A percentile compares a stretch with the other conserved stretches of the same genome.
phyloP scores from a whole-genome alignment of 2,797 vertebrate species.

The Lophotriccus pileatus region DNA sequence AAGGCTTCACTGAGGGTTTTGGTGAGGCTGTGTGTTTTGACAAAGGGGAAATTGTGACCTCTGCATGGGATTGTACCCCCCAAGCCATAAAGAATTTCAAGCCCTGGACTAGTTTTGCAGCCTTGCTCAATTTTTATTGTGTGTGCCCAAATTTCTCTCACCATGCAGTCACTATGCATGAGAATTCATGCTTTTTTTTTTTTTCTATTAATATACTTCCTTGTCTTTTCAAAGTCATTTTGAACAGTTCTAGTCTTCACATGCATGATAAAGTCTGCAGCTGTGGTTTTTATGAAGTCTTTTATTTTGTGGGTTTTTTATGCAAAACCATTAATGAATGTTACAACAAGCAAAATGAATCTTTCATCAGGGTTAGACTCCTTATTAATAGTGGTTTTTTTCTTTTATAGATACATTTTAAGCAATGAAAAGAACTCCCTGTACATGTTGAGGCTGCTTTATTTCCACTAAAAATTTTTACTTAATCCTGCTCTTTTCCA shows the following conservation, averaged over 20 bases:
- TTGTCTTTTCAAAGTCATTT: neutral
- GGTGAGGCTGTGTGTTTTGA: neutral
- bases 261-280: neutral
- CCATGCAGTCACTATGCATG: neutral
- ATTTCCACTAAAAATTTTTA: neutral
- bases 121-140: neutral
- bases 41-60: neutral
- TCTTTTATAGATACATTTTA: neutral
- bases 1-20: neutral
- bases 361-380: neutral
- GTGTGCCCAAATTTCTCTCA: neutral
- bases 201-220: neutral
- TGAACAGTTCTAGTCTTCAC: neutral
- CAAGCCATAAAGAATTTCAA: neutral
- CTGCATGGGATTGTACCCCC: rapidly evolving
- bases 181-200: neutral
- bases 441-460: neutral
- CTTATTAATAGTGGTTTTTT: neutral
- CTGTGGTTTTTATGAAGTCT: neutral
- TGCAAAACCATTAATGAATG: neutral
- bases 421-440: neutral
- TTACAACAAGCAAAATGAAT: neutral
- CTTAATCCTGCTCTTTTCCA: neutral
- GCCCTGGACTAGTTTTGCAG: neutral
- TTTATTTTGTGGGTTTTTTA: neutral